Evolutionary conservation across 2,888 invertebrate species (phyloP).

Genomic region (Operophtera brumata): DNA sequence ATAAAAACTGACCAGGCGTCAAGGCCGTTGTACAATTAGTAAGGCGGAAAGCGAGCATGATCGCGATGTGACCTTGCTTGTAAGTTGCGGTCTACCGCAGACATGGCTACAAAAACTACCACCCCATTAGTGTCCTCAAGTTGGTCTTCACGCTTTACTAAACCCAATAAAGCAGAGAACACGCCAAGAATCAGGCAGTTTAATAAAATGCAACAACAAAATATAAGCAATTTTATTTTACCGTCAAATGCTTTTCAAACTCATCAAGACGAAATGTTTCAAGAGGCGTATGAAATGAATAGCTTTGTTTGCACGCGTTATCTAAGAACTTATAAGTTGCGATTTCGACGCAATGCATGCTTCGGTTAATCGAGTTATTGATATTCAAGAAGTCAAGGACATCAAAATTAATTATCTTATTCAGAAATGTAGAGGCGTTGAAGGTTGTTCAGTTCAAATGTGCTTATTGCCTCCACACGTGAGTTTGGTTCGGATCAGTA

Average conservation of each 20-base stretch:
- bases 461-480: slow-evolving; percentile 20
- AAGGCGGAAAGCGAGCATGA: slow-evolving; percentile 56
- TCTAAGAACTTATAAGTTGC: slow-evolving; percentile 13
- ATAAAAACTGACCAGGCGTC: slow-evolving; percentile 54
- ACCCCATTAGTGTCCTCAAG: slow-evolving; percentile 40
- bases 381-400: slow-evolving; percentile 60
- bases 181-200: not conserved
- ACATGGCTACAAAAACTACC: slow-evolving; percentile 56
- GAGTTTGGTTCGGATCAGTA: slow-evolving; percentile 22
- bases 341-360: slow-evolving; percentile 17
- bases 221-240: too few species aligned
- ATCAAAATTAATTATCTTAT: slow-evolving; percentile 21
- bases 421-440: not conserved
- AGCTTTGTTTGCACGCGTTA: not conserved
- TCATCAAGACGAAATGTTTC: too few species aligned
- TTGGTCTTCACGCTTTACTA: slow-evolving; percentile 53
- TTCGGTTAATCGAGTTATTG: slow-evolving; percentile 35
- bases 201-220: not conserved
- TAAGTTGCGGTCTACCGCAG: slow-evolving; percentile 61
- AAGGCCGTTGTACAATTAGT: slow-evolving; percentile 53
- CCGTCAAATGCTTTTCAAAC: too few species aligned
- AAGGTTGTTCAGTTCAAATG: slow-evolving; percentile 34
- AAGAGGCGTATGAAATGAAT: too few species aligned
- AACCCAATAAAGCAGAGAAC: slow-evolving; percentile 20
- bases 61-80: slow-evolving; percentile 59